These are phyloP conservation scores for Chrysolina haemoptera DNA, from an alignment of 2,888 invertebrate genomes.

Conservation along the genomic window DNA sequence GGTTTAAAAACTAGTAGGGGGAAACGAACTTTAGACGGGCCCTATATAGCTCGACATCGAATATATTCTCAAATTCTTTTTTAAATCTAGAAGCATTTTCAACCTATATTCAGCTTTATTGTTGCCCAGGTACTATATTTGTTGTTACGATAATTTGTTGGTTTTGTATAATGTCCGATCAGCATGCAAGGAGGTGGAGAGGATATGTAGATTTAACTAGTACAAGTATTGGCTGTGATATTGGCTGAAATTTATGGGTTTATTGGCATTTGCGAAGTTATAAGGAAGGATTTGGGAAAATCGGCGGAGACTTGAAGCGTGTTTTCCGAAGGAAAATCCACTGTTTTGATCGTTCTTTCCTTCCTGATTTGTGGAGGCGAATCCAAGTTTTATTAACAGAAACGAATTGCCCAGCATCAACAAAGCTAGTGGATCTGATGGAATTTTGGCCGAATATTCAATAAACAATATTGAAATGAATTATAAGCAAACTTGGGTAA, in stretches of 20 bases:
- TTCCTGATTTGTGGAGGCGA: no score
- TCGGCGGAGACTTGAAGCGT: background rate
- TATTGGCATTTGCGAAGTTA: conserved; percentile 5
- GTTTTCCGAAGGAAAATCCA: no score
- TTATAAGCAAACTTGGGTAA: no score
- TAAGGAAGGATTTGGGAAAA: background rate
- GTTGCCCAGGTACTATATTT: conserved; percentile 8
- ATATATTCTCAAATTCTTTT: background rate
- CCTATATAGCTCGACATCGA: no score
- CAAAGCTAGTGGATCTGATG: no score
- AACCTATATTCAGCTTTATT: background rate
- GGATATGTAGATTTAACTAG: background rate
- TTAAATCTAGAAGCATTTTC: background rate
- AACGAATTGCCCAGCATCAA: background rate
- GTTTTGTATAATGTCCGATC: background rate
- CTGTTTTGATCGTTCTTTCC: no score
- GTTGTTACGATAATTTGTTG: conserved; percentile 5
- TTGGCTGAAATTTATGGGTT: conserved; percentile 11
- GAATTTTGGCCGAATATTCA: no score
- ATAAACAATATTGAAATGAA: no score
- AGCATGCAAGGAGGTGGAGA: conserved; percentile 3
- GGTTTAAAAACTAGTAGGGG: no score
- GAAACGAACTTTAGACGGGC: no score
- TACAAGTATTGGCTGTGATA: conserved; percentile 8
- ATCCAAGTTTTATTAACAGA: no score